These are phyloP conservation scores for Heptranchias perlo DNA, from an alignment of 2,113 vertebrate species.

Conservation along the genomic window DNA sequence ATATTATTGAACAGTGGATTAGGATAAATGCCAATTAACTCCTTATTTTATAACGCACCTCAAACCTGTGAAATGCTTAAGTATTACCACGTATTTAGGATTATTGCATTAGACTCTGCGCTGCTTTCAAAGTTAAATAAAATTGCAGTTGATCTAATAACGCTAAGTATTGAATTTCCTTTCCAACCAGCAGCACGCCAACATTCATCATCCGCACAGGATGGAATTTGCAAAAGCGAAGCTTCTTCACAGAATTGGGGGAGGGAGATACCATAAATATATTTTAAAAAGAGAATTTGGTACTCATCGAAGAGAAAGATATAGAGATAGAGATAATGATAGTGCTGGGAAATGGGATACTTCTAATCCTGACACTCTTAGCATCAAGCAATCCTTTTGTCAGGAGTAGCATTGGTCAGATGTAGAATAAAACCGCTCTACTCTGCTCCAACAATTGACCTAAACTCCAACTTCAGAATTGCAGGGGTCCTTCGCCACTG, in stretches of 20 bases:
- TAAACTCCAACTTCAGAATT: no score
- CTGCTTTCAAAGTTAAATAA: not conserved
- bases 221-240: not conserved
- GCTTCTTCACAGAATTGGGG: not conserved
- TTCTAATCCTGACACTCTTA: not conserved
- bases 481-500: no score
- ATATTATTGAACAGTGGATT: not conserved
- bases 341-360: not conserved
- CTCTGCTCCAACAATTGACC: not conserved
- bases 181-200: not conserved
- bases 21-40: not conserved
- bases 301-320: not conserved
- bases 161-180: not conserved
- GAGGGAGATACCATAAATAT: not conserved
- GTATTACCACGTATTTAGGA: not conserved
- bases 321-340: no score
- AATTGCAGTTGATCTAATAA: not conserved
- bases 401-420: not conserved
- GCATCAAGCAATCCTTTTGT: not conserved
- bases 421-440: not conserved
- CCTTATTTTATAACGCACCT: not conserved
- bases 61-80: not conserved
- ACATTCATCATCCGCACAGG: not conserved
- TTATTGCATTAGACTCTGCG: not conserved
- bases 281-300: not conserved